Conservation (phyloP, 1,140 invertebrate genomes). For the Drosophila mauritiana region DNA sequence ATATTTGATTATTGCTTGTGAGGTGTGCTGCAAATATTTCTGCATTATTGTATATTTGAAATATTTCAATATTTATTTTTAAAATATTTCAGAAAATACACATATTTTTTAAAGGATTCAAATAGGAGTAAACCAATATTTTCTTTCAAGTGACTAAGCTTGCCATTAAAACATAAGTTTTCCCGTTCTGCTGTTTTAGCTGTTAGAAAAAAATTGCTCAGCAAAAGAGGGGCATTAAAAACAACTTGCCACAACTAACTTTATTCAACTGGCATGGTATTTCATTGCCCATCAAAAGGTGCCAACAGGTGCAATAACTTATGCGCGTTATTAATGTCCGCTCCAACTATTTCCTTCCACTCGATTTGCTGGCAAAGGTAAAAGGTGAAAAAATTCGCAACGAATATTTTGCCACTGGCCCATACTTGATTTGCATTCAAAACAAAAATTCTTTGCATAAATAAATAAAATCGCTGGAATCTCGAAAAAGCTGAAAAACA, state of each 20-base stretch:
- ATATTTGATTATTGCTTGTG: no score
- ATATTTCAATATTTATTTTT: no score
- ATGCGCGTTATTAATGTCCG: conserved; percentile 41
- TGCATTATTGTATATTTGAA: no score
- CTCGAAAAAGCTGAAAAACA: conserved; percentile 6
- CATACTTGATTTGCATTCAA: conserved; percentile 42
- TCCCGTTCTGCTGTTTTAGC: background rate
- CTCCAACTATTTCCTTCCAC: conserved; percentile 41
- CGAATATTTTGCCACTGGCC: conserved; percentile 44
- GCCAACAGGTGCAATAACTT: conserved; percentile 44
- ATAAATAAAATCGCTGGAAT: conserved; percentile 58
- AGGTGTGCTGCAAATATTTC: no score
- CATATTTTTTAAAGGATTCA: no score
- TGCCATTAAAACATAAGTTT: conserved; percentile 24
- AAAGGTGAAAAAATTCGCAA: conserved; percentile 1
- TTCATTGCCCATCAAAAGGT: conserved; percentile 34
- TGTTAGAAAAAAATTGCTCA: conserved; percentile 7
- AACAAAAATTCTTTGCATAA: conserved; percentile 60
- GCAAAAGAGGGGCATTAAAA: conserved; percentile 38
- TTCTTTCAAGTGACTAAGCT: background rate
- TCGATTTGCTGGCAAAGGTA: conserved; percentile 23
- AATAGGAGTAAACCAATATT: background rate
- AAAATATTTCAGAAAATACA: no score
- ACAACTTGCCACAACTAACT: conserved; percentile 33
- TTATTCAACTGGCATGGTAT: conserved; percentile 37